phyloP scores from a whole-genome alignment of 2,113 vertebrate genomes.

The Actinemys pallida region DNA sequence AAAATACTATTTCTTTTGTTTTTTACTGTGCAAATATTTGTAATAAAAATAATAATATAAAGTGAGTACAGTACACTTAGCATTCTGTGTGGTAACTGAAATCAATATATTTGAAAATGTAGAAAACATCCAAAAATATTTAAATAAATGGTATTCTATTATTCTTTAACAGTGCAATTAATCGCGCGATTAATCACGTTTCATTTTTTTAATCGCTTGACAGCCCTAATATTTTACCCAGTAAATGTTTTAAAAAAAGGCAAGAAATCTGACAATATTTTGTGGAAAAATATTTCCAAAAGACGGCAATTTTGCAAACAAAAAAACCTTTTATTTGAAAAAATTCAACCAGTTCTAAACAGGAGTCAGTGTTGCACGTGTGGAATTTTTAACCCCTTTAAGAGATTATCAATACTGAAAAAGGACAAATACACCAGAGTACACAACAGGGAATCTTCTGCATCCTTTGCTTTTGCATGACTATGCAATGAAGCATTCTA shows the following conservation, averaged over 20 bases:
- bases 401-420: background rate
- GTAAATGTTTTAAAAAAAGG: background rate
- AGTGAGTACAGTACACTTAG: too few relatives aligned
- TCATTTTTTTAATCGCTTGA: too few relatives aligned
- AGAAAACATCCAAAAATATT: too few relatives aligned
- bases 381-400: background rate
- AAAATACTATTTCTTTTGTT: too few relatives aligned
- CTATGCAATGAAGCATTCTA: background rate
- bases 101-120: too few relatives aligned
- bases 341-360: background rate
- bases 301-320: slow-evolving; percentile 9
- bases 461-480: background rate
- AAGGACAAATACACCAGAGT: background rate
- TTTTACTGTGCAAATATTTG: too few relatives aligned
- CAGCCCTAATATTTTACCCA: too few relatives aligned
- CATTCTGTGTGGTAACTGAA: too few relatives aligned
- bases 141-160: too few relatives aligned
- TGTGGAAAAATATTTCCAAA: background rate
- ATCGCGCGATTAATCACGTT: too few relatives aligned
- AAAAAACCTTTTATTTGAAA: background rate
- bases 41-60: too few relatives aligned
- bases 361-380: background rate
- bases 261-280: background rate
- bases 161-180: too few relatives aligned
- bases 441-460: background rate